These are phyloP conservation scores for Haemorhous mexicanus DNA, from an alignment of 2,113 vertebrate species.

Conservation along the genomic window DNA sequence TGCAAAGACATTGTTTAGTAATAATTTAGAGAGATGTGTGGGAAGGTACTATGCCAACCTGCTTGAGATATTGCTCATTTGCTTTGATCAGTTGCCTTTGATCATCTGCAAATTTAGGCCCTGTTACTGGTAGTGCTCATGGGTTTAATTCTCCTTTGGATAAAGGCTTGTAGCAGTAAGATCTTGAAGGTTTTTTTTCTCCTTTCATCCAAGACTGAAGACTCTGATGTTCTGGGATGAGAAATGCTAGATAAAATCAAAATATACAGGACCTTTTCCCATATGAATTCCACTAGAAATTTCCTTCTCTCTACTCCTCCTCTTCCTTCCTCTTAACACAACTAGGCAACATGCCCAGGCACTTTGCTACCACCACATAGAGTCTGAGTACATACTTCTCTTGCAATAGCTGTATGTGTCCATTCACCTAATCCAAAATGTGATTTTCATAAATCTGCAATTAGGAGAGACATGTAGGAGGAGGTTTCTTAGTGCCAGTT, in stretches of 20 bases:
- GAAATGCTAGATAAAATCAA: background rate
- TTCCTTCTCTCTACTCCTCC: background rate
- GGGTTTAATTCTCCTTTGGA: constrained; percentile 14
- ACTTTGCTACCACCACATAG: background rate
- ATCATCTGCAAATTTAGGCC: constrained; percentile 34
- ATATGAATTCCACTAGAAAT: background rate
- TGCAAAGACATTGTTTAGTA: constrained; percentile 2
- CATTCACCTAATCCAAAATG: background rate
- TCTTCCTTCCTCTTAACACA: background rate
- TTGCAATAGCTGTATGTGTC: background rate
- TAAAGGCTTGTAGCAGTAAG: constrained; percentile 15
- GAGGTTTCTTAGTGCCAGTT: background rate
- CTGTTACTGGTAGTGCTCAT: background rate
- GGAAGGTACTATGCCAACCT: constrained; percentile 5
- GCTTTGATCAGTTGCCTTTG: constrained; percentile 50
- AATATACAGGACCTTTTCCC: background rate
- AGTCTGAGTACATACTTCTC: background rate
- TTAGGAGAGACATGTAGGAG: background rate
- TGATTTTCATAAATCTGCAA: background rate
- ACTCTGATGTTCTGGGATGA: background rate
- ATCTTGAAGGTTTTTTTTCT: background rate
- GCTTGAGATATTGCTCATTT: background rate
- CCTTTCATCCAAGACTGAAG: constrained; percentile 4
- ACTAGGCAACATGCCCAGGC: background rate
- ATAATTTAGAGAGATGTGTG: constrained; percentile 7